phyloP scores from a whole-genome alignment of 1,140 invertebrate species.

The Mizuhopecten yessoensis region DNA sequence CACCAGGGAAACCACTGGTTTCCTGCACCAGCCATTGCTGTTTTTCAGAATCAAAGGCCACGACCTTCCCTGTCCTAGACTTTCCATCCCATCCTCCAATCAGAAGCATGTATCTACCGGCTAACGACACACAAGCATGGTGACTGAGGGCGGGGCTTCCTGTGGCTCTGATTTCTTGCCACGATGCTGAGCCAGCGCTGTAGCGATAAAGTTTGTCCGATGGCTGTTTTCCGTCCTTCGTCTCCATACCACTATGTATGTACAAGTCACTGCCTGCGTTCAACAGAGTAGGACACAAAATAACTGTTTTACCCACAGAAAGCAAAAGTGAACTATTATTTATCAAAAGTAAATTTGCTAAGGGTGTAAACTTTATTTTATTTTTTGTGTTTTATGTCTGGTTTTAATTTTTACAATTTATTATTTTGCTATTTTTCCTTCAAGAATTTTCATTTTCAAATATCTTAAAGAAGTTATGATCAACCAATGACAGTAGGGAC shows the following conservation, averaged over 20 bases:
- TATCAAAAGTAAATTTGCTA: no score
- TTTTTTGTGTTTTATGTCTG: no score
- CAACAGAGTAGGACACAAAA: neutral
- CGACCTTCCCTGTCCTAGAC: conserved; percentile 66
- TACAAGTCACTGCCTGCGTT: conserved; percentile 68
- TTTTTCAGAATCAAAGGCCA: conserved; percentile 76
- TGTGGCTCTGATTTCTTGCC: conserved; percentile 66
- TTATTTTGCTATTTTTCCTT: no score
- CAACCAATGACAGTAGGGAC: no score
- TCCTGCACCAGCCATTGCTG: conserved; percentile 71
- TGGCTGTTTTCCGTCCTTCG: conserved; percentile 69
- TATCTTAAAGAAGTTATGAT: no score
- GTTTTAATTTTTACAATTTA: no score
- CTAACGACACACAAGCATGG: conserved; percentile 76
- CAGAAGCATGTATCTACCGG: conserved; percentile 77
- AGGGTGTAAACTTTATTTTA: no score
- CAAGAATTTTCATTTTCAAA: no score
- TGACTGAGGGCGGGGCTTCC: conserved; percentile 79
- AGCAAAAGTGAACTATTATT: no score
- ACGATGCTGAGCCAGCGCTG: conserved; percentile 64
- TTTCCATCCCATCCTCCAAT: conserved; percentile 83
- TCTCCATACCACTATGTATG: conserved; percentile 79
- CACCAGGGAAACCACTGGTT: conserved; percentile 77
- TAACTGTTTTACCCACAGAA: no score
- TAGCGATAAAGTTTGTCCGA: conserved; percentile 75